phyloP scores from a whole-genome alignment of 2,113 vertebrate species.

The Hiodon alosoides region DNA sequence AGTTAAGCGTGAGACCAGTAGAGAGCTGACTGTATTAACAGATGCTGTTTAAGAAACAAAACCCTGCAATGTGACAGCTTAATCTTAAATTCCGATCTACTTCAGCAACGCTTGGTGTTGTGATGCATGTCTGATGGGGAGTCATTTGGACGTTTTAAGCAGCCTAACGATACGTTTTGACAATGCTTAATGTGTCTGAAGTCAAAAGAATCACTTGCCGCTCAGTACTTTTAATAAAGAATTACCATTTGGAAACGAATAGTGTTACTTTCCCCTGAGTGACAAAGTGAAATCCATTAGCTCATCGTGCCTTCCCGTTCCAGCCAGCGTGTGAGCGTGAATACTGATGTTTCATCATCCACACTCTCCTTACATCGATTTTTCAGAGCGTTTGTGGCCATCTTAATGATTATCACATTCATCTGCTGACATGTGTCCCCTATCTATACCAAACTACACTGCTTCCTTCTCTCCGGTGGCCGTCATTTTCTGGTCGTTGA shows the following conservation, averaged over 20 bases:
- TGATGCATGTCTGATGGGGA: conserved; percentile 12
- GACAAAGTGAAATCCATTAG: conserved; percentile 32
- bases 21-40: background rate
- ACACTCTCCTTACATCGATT: conserved; percentile 13
- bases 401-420: conserved; percentile 1
- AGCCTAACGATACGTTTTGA: conserved; percentile 20
- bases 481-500: too few relatives aligned
- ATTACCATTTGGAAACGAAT: conserved; percentile 30
- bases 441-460: background rate
- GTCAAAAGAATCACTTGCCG: conserved; percentile 27
- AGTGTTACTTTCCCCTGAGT: conserved; percentile 21
- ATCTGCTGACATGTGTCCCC: conserved; percentile 1
- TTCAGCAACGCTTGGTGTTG: conserved; percentile 7
- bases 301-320: conserved; percentile 1
- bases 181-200: conserved; percentile 22
- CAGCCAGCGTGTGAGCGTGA: conserved; percentile 13
- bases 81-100: conserved; percentile 10
- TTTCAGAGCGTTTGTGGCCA: background rate
- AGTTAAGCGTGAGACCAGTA: too few relatives aligned
- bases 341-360: conserved; percentile 22
- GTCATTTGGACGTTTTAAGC: conserved; percentile 8
- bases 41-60: conserved; percentile 6
- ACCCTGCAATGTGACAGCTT: background rate
- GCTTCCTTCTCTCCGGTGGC: too few relatives aligned
- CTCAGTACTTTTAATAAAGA: conserved; percentile 26